Percentiles rank a stretch among this genome's conserved stretches.
Evolutionary conservation across 2,797 vertebrate species (phyloP).

Genomic region (Danio choprae): DNA sequence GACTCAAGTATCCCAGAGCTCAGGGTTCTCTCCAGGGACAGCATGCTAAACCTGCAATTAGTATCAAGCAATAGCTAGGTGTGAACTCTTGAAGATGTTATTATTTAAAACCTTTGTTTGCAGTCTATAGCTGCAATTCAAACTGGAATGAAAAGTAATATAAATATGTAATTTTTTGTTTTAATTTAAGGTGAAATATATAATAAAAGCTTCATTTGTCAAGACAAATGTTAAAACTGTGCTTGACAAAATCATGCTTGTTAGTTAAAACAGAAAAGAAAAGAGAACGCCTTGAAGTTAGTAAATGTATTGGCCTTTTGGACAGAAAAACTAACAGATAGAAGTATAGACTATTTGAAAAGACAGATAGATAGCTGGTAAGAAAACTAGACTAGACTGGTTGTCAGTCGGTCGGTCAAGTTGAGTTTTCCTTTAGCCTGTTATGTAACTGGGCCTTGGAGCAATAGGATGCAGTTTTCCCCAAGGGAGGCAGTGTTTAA

Average conservation of each 20-base stretch:
- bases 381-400: too few relatives aligned
- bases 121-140: too few relatives aligned
- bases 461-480: not conserved
- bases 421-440: constrained; percentile 52
- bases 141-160: not conserved
- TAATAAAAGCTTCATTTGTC: not conserved
- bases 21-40: too few relatives aligned
- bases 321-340: not conserved
- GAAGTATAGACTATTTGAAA: too few relatives aligned
- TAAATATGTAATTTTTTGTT: not conserved
- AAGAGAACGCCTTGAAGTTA: not conserved
- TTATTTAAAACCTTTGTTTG: too few relatives aligned
- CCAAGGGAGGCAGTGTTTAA: constrained; percentile 10
- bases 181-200: too few relatives aligned
- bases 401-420: not conserved
- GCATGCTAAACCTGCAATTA: too few relatives aligned
- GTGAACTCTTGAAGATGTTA: too few relatives aligned
- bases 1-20: too few relatives aligned
- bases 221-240: not conserved
- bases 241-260: not conserved
- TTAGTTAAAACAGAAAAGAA: too few relatives aligned
- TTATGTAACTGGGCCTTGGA: constrained; percentile 56
- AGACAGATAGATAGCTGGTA: not conserved
- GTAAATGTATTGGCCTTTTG: not conserved
- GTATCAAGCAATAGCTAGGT: too few relatives aligned